Evolutionary conservation across 30 jellyfish, hydroid and myxozoan genomes (phyloP).

Genomic region (Chrysaora quinquecirrha): DNA sequence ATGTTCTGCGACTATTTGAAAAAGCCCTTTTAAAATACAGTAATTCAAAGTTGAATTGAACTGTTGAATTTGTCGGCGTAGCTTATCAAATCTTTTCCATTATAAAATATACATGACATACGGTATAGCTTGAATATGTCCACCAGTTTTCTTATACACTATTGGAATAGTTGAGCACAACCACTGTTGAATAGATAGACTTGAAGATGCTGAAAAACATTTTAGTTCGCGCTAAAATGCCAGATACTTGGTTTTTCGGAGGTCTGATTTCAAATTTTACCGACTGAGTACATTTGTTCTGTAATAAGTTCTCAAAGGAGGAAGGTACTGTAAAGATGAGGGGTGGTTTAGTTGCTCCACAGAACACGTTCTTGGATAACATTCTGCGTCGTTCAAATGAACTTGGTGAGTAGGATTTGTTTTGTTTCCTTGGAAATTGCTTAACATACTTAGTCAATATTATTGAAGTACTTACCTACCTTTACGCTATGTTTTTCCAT

Average conservation of each 20-base stretch:
- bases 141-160: conserved; percentile 1
- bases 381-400: conserved; percentile 69
- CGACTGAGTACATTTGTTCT: no score
- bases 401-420: conserved; percentile 56
- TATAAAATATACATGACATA: neutral
- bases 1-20: neutral
- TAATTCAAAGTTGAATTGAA: neutral
- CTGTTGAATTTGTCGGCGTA: no score
- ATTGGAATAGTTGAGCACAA: neutral
- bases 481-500: no score
- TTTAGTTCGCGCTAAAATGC: no score
- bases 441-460: no score
- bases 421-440: neutral
- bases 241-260: no score
- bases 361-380: conserved; percentile 77
- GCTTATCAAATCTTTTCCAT: neutral
- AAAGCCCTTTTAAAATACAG: neutral
- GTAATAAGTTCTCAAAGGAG: no score
- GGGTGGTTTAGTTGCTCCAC: conserved; percentile 59
- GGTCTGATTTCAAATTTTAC: no score
- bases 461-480: no score
- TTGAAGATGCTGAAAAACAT: no score
- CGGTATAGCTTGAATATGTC: neutral
- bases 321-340: conserved; percentile 41
- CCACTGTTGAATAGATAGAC: no score